These are phyloP conservation scores for Caenorhabditis afra DNA, from an alignment of 2,888 invertebrate species.

Conservation along the genomic window DNA sequence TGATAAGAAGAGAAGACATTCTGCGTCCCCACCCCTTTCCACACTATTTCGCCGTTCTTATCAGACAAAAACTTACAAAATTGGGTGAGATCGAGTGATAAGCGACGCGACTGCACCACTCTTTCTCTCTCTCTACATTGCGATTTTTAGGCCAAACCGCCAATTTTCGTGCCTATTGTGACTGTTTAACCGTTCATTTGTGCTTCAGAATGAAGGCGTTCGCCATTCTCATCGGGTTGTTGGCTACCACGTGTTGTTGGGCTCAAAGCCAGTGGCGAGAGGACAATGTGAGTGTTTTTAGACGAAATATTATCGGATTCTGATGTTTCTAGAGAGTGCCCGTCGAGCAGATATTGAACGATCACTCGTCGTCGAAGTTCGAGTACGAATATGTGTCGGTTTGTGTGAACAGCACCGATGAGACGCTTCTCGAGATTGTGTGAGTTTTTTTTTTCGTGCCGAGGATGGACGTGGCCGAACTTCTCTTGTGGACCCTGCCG, in stretches of 20 bases:
- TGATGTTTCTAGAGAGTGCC: slow-evolving; percentile 51
- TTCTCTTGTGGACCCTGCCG: no score
- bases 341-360: slow-evolving; percentile 48
- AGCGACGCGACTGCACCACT: no score
- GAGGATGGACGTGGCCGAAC: no score
- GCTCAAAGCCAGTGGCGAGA: slow-evolving; percentile 29
- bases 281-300: slow-evolving; percentile 34
- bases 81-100: no score
- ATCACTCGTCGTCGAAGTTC: slow-evolving; percentile 59
- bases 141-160: slow-evolving; percentile 14
- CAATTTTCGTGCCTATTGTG: neutral
- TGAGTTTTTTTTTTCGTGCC: slow-evolving; percentile 18
- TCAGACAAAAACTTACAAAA: no score
- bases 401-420: slow-evolving; percentile 67
- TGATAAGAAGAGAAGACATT: no score
- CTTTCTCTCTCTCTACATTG: no score
- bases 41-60: no score
- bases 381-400: slow-evolving; percentile 68
- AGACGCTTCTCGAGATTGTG: slow-evolving; percentile 61
- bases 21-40: no score
- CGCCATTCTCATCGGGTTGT: slow-evolving; percentile 49
- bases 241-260: slow-evolving; percentile 19
- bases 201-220: slow-evolving; percentile 54
- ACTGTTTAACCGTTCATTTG: neutral
- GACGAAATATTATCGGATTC: neutral